These are phyloP conservation scores for Aspidiotus rigidus DNA, from an alignment of 2,888 invertebrate genomes.

Conservation along the genomic window DNA sequence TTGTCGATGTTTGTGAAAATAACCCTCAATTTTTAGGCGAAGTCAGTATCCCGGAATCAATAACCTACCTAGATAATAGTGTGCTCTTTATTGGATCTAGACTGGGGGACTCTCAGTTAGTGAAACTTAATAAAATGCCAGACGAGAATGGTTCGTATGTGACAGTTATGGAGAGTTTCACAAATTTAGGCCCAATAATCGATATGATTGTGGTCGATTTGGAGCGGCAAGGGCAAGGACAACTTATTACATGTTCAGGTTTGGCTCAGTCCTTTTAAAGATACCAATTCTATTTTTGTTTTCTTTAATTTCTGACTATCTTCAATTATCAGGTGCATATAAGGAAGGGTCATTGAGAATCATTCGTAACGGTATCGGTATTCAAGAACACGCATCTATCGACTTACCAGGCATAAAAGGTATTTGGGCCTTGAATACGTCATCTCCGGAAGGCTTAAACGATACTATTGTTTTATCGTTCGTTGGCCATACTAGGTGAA, in stretches of 20 bases:
- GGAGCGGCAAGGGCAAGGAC: constrained; percentile 93
- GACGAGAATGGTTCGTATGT: constrained; percentile 85
- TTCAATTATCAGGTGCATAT: constrained; percentile 58
- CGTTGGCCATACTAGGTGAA: constrained; percentile 83
- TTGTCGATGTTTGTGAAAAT: too few species aligned
- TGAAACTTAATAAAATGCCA: constrained; percentile 72
- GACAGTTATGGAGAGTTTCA: constrained; percentile 89
- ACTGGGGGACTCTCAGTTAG: constrained; percentile 90
- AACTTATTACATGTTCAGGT: constrained; percentile 95
- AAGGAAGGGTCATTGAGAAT: constrained; percentile 96
- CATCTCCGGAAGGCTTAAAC: constrained; percentile 50
- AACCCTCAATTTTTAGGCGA: constrained; percentile 53
- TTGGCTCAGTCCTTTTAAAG: constrained; percentile 23
- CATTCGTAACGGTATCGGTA: constrained; percentile 97
- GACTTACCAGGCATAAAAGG: constrained; percentile 96
- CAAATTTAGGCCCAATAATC: constrained; percentile 92
- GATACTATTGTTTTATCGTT: constrained; percentile 90
- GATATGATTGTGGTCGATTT: constrained; percentile 97
- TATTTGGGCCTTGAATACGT: constrained; percentile 87
- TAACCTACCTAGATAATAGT: constrained; percentile 96
- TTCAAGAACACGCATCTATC: constrained; percentile 94
- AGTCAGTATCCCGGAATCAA: constrained; percentile 89
- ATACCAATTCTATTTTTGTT: not conserved
- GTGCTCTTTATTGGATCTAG: constrained; percentile 94
- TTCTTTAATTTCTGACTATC: not conserved